Evolutionary conservation across 2,888 invertebrate genomes (phyloP).

Genomic region (Diarsia rubi): DNA sequence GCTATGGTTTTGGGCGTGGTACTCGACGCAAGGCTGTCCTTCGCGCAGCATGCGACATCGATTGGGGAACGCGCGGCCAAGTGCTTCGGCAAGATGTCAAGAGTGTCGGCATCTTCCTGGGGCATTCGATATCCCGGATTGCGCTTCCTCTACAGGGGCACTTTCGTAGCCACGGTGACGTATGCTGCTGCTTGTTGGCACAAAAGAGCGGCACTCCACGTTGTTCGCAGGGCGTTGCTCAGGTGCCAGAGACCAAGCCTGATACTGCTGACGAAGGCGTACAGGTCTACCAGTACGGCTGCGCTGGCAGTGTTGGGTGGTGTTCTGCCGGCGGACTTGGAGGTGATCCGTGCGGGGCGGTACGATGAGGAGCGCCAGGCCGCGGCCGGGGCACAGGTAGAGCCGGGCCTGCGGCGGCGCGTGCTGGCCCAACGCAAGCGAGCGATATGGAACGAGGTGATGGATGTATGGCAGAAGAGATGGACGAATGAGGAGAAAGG

Average conservation of each 20-base stretch:
- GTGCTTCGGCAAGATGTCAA: slow-evolving; percentile 64
- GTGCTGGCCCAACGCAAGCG: no score
- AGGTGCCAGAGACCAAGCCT: slow-evolving; percentile 2
- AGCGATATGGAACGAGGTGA: no score
- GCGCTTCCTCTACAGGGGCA: no score
- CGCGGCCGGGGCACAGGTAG: no score
- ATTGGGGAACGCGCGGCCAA: slow-evolving; percentile 53
- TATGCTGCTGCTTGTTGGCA: slow-evolving; percentile 31
- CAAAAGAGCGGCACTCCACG: not conserved
- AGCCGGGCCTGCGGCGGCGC: no score
- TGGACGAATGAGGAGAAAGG: no score
- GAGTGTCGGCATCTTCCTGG: no score
- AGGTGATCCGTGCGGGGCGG: no score
- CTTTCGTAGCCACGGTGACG: slow-evolving; percentile 29
- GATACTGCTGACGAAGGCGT: slow-evolving; percentile 5
- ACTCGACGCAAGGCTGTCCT: slow-evolving; percentile 40
- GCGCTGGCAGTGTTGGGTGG: slow-evolving; percentile 15
- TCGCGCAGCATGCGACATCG: slow-evolving; percentile 43
- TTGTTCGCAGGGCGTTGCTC: slow-evolving; percentile 1
- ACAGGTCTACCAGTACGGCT: slow-evolving; percentile 13
- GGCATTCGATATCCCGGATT: no score
- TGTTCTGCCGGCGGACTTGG: slow-evolving; percentile 7
- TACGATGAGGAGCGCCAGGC: no score
- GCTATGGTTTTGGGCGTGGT: slow-evolving; percentile 54
- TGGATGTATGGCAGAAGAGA: no score